Percentiles rank a stretch among this genome's conserved stretches.
phyloP scores from a whole-genome alignment of 2,113 vertebrate species.

The Apus apus region DNA sequence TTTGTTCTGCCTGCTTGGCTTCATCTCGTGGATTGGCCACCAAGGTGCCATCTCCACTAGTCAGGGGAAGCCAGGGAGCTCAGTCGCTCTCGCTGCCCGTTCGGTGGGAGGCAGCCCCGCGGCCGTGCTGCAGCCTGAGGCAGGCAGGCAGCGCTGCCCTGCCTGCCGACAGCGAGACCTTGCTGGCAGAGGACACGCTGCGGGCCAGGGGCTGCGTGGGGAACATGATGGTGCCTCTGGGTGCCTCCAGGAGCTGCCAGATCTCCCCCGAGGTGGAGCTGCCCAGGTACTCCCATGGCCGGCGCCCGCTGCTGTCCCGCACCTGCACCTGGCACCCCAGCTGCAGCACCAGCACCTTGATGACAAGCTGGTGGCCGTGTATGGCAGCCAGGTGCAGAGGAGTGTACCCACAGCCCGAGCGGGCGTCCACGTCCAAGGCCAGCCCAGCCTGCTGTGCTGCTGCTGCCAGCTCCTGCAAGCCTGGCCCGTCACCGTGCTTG shows the following conservation, averaged over 20 bases:
- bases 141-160: slow-evolving; percentile 70
- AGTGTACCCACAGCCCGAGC: slow-evolving; percentile 87
- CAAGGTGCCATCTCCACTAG: not conserved
- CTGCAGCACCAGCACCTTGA: slow-evolving; percentile 86
- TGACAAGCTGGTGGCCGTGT: slow-evolving; percentile 83
- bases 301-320: slow-evolving; percentile 87
- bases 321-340: slow-evolving; percentile 80
- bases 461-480: slow-evolving; percentile 84
- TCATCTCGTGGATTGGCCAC: not conserved
- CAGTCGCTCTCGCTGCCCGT: not conserved
- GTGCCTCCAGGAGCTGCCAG: slow-evolving; percentile 85
- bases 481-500: slow-evolving; percentile 86
- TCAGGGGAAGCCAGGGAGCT: not conserved
- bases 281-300: slow-evolving; percentile 89
- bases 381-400: slow-evolving; percentile 92
- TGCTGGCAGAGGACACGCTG: not conserved
- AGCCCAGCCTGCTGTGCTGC: slow-evolving; percentile 76
- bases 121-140: slow-evolving; percentile 67
- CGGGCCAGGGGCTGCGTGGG: slow-evolving; percentile 55
- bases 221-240: slow-evolving; percentile 76
- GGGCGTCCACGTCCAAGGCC: slow-evolving; percentile 80
- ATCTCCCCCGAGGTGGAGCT: slow-evolving; percentile 75
- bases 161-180: slow-evolving; percentile 51
- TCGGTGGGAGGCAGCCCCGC: not conserved
- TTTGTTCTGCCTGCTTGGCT: not conserved